Percentiles rank a stretch among this genome's conserved stretches.
Conservation (phyloP, 2,888 invertebrate genomes). For the Trilocha varians region DNA sequence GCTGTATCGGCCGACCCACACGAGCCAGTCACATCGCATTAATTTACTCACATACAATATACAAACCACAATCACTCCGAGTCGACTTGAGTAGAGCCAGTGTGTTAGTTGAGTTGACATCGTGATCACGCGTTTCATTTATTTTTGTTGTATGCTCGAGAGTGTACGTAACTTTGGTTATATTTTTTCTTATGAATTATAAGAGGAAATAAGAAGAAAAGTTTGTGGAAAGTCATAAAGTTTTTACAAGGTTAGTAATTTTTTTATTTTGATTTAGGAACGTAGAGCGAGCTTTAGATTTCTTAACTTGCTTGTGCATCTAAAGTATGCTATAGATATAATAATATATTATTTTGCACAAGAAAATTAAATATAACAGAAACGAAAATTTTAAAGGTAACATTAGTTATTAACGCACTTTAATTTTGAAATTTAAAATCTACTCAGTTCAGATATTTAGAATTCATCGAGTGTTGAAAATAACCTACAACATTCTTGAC, state of each 20-base stretch:
- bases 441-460: too few species aligned
- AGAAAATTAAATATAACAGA: too few species aligned
- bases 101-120: constrained; percentile 43
- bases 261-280: background rate
- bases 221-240: background rate
- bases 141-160: constrained; percentile 19
- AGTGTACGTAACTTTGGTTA: background rate
- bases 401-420: too few species aligned
- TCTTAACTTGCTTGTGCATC: too few species aligned
- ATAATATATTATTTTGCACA: too few species aligned
- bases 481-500: too few species aligned
- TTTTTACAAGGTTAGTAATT: constrained; percentile 5
- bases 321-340: too few species aligned
- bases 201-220: background rate
- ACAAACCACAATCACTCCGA: constrained; percentile 2
- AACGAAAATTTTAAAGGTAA: too few species aligned
- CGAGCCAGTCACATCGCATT: constrained; percentile 13
- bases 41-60: background rate
- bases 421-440: too few species aligned
- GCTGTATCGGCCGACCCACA: constrained; percentile 27
- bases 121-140: constrained; percentile 27
- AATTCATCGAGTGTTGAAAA: too few species aligned
- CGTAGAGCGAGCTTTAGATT: too few species aligned
- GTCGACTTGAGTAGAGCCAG: constrained; percentile 17
- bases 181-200: background rate